Evolutionary conservation across 2,113 vertebrate genomes (phyloP).

Genomic region (Euleptes europaea): DNA sequence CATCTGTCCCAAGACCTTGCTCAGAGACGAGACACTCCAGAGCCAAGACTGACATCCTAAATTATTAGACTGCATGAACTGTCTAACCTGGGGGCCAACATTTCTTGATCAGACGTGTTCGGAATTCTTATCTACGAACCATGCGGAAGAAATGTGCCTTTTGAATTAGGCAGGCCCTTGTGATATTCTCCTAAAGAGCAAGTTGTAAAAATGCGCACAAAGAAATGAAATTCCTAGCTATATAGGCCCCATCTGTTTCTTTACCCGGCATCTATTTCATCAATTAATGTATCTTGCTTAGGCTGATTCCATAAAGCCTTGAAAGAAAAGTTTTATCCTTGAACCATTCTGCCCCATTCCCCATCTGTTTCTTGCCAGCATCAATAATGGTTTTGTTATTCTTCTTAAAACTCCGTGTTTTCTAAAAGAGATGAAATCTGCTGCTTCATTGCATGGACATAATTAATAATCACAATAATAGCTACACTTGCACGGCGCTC

Average conservation of each 20-base stretch:
- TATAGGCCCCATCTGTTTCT: constrained; percentile 64
- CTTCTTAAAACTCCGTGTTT: constrained; percentile 23
- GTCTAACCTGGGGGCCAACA: constrained; percentile 15
- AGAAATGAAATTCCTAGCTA: constrained; percentile 55
- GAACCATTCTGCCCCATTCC: constrained; percentile 49
- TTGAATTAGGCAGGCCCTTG: fast-evolving
- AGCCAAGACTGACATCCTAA: neutral
- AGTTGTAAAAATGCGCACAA: constrained; percentile 56
- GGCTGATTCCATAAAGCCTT: constrained; percentile 49
- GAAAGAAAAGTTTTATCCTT: constrained; percentile 53
- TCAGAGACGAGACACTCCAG: neutral
- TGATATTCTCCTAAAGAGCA: neutral
- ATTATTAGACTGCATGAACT: neutral
- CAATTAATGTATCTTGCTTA: constrained; percentile 67
- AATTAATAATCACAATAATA: constrained; percentile 55
- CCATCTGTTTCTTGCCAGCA: constrained; percentile 65
- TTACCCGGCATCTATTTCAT: constrained; percentile 63
- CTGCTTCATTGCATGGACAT: constrained; percentile 47
- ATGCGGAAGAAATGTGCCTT: neutral
- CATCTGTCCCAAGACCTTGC: neutral
- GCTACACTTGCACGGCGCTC: neutral
- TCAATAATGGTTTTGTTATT: constrained; percentile 51
- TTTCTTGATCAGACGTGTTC: fast-evolving
- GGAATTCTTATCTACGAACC: fast-evolving
- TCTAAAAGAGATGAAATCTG: constrained; percentile 46